Evolutionary conservation across 2,797 vertebrate species (phyloP).

Genomic region (Rhincodon typus): DNA sequence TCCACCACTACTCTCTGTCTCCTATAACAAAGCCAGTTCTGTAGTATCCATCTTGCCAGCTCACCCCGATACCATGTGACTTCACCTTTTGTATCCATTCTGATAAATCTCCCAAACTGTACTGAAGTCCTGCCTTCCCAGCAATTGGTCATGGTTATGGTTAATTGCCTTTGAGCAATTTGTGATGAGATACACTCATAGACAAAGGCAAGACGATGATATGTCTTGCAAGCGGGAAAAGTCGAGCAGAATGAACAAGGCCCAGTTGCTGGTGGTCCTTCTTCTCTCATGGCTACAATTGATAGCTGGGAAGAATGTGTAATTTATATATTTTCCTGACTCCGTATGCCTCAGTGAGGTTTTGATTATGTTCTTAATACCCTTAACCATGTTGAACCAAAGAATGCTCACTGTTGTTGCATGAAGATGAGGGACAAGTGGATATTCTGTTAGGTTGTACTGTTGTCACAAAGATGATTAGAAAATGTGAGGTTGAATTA

Average conservation of each 20-base stretch:
- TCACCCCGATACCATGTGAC: no score
- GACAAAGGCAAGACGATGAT: no score
- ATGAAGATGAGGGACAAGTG: background rate
- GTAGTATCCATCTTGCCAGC: no score
- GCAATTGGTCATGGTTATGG: background rate
- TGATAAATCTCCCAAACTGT: no score
- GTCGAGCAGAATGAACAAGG: no score
- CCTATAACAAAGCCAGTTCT: no score
- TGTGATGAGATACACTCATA: background rate
- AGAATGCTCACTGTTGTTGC: background rate
- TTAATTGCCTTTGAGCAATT: background rate
- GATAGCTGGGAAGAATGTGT: background rate
- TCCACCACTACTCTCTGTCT: no score
- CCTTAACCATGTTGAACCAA: background rate
- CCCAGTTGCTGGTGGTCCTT: background rate
- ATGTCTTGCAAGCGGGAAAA: background rate
- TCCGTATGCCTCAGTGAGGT: background rate
- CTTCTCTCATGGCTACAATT: no score
- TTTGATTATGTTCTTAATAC: background rate
- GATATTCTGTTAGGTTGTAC: background rate
- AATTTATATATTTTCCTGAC: background rate
- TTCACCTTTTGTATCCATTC: no score
- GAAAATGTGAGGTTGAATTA: background rate
- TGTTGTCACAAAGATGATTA: background rate
- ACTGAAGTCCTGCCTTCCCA: background rate